Conservation (phyloP, 2,797 vertebrate genomes). For the Gouania willdenowi region DNA sequence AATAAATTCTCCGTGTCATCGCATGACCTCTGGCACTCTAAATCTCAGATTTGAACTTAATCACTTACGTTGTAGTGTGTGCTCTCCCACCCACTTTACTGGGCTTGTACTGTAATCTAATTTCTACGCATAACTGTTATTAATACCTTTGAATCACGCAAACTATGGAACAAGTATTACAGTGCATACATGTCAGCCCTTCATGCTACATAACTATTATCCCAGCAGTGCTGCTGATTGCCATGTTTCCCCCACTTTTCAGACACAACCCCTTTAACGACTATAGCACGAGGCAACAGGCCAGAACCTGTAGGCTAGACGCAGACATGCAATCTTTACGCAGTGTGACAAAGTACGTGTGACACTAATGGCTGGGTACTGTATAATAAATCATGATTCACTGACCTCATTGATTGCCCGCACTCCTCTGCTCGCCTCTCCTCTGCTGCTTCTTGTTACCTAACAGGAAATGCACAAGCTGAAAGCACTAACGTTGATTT, state of each 20-base stretch:
- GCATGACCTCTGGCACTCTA: too few relatives aligned
- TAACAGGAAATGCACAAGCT: slow-evolving; percentile 19
- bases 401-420: slow-evolving; percentile 57
- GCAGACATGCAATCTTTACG: slow-evolving; percentile 33
- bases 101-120: too few relatives aligned
- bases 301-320: slow-evolving; percentile 19
- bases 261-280: slow-evolving; percentile 14
- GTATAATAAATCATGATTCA: slow-evolving; percentile 60
- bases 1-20: too few relatives aligned
- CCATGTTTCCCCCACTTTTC: not conserved
- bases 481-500: slow-evolving; percentile 19
- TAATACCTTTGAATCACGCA: too few relatives aligned
- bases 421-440: slow-evolving; percentile 16
- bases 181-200: not conserved
- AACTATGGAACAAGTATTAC: too few relatives aligned
- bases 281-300: slow-evolving; percentile 21
- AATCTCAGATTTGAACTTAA: too few relatives aligned
- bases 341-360: slow-evolving; percentile 43
- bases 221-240: not conserved
- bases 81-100: too few relatives aligned
- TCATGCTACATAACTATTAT: slow-evolving; percentile 15
- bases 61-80: too few relatives aligned
- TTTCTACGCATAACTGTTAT: too few relatives aligned
- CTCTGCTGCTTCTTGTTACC: slow-evolving; percentile 33
- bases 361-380: slow-evolving; percentile 48